Conservation (phyloP, 2,797 vertebrate species). For the Megaceryle alcyon region DNA sequence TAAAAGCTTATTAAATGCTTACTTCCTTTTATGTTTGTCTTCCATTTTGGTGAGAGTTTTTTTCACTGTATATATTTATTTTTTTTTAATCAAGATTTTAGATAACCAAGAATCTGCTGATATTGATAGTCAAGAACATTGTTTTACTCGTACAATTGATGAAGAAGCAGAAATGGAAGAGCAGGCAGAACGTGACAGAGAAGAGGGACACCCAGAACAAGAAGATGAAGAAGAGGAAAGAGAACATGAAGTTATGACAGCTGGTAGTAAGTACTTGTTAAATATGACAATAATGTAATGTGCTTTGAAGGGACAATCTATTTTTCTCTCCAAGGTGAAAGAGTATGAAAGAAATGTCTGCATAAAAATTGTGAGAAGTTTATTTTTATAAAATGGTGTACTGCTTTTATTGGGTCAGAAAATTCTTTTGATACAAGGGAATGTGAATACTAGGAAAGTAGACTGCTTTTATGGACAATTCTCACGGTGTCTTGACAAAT, state of each 20-base stretch:
- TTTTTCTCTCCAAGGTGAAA: not conserved
- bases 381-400: not conserved
- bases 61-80: not conserved
- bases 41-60: not conserved
- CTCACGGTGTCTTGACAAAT: not conserved
- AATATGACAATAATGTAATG: not conserved
- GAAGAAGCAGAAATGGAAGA: conserved; percentile 98
- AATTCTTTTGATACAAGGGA: not conserved
- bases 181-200: conserved; percentile 90
- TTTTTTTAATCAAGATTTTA: conserved; percentile 82
- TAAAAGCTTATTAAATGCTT: not conserved
- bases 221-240: conserved; percentile 95
- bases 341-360: not conserved
- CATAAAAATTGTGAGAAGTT: not conserved
- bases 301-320: not conserved
- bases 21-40: not conserved
- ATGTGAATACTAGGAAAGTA: not conserved
- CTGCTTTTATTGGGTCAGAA: not conserved
- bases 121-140: conserved; percentile 90
- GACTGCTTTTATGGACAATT: not conserved
- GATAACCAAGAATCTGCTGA: conserved; percentile 94
- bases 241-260: conserved; percentile 97
- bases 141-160: conserved; percentile 96
- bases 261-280: conserved; percentile 90
- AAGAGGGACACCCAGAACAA: conserved; percentile 92